Percentiles rank a stretch among this genome's conserved stretches.
These are phyloP conservation scores for Whitmania pigra DNA, from an alignment of 1,140 invertebrate species.

Conservation along the genomic window DNA sequence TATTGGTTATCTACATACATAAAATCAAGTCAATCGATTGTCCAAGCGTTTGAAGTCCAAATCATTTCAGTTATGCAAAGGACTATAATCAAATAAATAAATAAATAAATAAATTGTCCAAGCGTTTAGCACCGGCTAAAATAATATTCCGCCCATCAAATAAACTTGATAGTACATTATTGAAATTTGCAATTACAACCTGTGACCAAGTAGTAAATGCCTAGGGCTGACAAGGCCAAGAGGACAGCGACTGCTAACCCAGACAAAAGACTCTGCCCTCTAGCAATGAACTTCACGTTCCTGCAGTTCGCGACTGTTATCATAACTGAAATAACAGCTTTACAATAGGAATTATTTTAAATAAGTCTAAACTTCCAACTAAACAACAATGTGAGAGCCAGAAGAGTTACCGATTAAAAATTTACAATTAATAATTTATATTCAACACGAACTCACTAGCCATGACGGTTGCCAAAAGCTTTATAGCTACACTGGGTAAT, in stretches of 20 bases:
- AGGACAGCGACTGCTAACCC: not conserved
- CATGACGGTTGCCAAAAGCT: constrained; percentile 10
- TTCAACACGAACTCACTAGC: not conserved
- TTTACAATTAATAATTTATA: no score
- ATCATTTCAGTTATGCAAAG: no score
- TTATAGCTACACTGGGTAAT: not conserved
- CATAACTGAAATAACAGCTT: not conserved
- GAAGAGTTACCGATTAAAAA: no score
- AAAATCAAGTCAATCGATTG: no score
- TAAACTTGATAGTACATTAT: no score
- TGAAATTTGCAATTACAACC: not conserved
- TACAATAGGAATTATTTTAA: not conserved
- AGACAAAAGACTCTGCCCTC: constrained; percentile 15
- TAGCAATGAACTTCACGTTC: constrained; percentile 15
- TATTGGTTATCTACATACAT: no score
- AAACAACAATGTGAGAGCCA: not conserved
- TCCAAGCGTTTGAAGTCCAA: no score
- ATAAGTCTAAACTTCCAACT: not conserved
- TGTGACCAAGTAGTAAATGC: not conserved
- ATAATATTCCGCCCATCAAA: no score
- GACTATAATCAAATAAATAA: no score
- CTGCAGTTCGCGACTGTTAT: constrained; percentile 1
- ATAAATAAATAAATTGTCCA: no score
- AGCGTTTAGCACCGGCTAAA: no score
- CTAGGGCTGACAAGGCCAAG: not conserved